Base-by-base conservation (phyloP, 2,113 vertebrate genomes). In the Macrotus californicus region DNA sequence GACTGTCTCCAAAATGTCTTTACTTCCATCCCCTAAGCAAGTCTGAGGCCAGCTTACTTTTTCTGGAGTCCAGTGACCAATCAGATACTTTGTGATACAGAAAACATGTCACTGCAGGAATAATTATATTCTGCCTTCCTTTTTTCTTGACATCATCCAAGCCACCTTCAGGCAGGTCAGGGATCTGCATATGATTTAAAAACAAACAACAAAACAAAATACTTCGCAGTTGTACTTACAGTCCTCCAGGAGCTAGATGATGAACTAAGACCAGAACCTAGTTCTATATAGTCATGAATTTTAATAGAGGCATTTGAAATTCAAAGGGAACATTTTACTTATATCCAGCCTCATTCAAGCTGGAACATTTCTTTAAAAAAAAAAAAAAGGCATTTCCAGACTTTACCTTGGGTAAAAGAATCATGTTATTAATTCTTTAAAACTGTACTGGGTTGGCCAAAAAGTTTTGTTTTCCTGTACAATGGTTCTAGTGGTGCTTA, bases 341-440 rank as follows among this genome's bases (percentile, higher is more conserved):
- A 10, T 34, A 83, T 29, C 5, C 34, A 56, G 31, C n/a, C 87
- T 84, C 50, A 34, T 84, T 54, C 48, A 77, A 31, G 6, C 18
- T 39, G 18, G 15, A 92, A 66, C 16, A 67, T 92, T 92, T 89
- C 70, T 95, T 92, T 72, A n/a, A 70, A 80, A 94, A 93, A 93
- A 50, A 31, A 82, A 80, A 95, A 93, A 93, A 54, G 8, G 36
- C 14, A 84, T 21, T 16, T 29, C 2, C 16, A 89, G 26, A 24
- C 8, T 89, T 75, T 86, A 31, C 13, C 43, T 77, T 73, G 64
- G 50, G 67, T 36, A 7, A 87, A 89, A 77, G 48, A 92, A 86
- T 80, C 41, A 36, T 43, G 84, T 11, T 13, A 79, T 76, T 75
- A 56, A 52, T 31, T 34, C 50, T 43, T 69, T 56, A 34, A 59